Percentiles rank a stretch among this genome's conserved stretches.
These are phyloP conservation scores for Trogon surrucura DNA, from an alignment of 2,113 vertebrate genomes.

Conservation along the genomic window DNA sequence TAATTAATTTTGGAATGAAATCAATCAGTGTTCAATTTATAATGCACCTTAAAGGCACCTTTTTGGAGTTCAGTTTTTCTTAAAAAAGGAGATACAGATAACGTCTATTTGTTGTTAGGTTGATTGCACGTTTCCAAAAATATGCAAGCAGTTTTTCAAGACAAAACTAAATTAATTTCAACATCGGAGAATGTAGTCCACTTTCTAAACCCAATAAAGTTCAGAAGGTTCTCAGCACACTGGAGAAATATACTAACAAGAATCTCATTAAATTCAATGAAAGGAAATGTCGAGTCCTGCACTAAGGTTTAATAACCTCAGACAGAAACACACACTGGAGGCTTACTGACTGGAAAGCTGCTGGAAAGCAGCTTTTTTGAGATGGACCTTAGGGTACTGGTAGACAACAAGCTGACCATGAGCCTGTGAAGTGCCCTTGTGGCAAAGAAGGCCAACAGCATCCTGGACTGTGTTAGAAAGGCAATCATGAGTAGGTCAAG, in stretches of 20 bases:
- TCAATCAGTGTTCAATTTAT: background rate
- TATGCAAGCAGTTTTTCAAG: background rate
- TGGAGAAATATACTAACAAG: background rate
- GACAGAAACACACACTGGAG: background rate
- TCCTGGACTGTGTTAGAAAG: background rate
- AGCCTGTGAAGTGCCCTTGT: background rate
- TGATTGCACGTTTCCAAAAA: background rate
- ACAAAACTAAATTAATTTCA: background rate
- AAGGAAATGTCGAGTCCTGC: background rate
- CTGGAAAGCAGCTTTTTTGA: background rate
- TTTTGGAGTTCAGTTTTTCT: background rate
- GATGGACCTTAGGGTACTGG: background rate
- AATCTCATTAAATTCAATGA: background rate
- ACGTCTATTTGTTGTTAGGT: background rate
- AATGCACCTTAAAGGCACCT: background rate
- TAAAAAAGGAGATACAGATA: background rate
- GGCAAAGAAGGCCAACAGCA: background rate
- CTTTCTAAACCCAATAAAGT: background rate
- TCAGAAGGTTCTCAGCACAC: background rate
- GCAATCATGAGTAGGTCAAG: background rate
- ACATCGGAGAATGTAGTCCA: background rate
- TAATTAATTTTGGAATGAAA: slow-evolving; percentile 54
- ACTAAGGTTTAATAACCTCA: rapidly evolving
- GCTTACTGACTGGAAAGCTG: background rate
- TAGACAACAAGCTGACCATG: background rate